Evolutionary conservation across 2,888 invertebrate genomes (phyloP), one percentile per base, ranked within the genome.

Genomic region (Agonopterix heracliana): DNA sequence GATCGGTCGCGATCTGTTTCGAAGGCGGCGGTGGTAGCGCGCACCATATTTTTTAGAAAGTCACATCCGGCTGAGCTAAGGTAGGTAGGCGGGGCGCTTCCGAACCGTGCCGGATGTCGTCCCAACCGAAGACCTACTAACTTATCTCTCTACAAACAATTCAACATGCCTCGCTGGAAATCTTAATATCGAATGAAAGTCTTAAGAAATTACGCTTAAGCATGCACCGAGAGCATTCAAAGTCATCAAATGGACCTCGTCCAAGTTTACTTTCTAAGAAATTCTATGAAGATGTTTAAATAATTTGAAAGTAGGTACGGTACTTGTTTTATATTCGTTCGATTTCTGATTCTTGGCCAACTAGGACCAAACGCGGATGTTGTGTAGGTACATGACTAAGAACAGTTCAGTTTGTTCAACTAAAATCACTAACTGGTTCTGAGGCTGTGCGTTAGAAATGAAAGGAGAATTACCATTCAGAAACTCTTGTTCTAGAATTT

Each of bases 31-130:
- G 36, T 51, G 61, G 61, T 55, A 60, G 69, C 69, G 73, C 77
- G 71, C 71, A 74, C 75, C 74, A 76, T 78, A 78, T 81, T 84
- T 85, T 86, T 87, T 88, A 88, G 87, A 88, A 87, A 88, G 87
- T 85, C 60, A 78, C 74, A 86, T 87, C 87, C 87, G 87, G 83
- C 72, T 83, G 59, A 62, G 66, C 63, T 56, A 56, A 66, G 61
- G 68, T 51, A 51, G 55, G 68, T 71, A 75, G 79, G 72, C 74
- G 76, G 70, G 68, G 71, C 75, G 77, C 77, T 84, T 82, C 85
- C 85, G 82, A 68, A 63, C 59, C 53, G 59, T 55, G 56, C 76
- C 81, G 81, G 81, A 82, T 82, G 74, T 79, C 62, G 70, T 71
- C 71, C 73, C 57, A 43, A 60, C 50, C 57, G 50, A 62, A 74